Evolutionary conservation across 2,113 vertebrate genomes (phyloP).

Genomic region (Neotoma lepida): DNA sequence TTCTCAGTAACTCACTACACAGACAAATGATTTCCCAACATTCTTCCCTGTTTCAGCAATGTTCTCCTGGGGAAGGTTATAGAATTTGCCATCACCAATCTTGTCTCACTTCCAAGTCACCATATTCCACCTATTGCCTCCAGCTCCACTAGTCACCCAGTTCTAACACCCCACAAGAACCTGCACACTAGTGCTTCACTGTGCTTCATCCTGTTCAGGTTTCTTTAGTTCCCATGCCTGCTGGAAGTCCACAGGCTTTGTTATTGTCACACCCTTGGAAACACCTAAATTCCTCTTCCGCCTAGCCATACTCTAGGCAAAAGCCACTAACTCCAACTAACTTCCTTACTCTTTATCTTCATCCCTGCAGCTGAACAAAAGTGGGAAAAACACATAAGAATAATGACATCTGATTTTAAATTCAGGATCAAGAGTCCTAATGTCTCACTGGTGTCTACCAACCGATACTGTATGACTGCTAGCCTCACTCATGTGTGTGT

Average conservation of each 20-base stretch:
- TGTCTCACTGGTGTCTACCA: not conserved
- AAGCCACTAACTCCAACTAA: not conserved
- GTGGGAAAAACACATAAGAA: not conserved
- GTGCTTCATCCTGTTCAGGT: not conserved
- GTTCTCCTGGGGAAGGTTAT: too few relatives aligned
- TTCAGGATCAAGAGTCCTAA: not conserved
- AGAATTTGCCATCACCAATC: not conserved
- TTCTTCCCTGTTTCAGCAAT: not conserved
- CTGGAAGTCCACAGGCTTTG: not conserved
- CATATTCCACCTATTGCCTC: not conserved
- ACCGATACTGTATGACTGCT: too few relatives aligned
- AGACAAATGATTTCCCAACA: not conserved
- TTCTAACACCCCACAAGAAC: not conserved
- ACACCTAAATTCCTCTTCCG: not conserved
- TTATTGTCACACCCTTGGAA: not conserved
- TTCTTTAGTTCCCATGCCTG: not conserved
- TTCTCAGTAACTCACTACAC: not conserved
- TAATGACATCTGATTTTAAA: slow-evolving; percentile 35
- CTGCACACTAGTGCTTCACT: not conserved
- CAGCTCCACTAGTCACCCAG: not conserved
- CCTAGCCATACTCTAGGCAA: not conserved
- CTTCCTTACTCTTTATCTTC: not conserved
- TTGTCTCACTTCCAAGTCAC: not conserved
- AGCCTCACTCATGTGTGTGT: not conserved
- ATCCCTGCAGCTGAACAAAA: not conserved